Evolutionary conservation across 2,888 invertebrate genomes (phyloP), one percentile per base, ranked within the genome.

Genomic region (Sesia bembeciformis): DNA sequence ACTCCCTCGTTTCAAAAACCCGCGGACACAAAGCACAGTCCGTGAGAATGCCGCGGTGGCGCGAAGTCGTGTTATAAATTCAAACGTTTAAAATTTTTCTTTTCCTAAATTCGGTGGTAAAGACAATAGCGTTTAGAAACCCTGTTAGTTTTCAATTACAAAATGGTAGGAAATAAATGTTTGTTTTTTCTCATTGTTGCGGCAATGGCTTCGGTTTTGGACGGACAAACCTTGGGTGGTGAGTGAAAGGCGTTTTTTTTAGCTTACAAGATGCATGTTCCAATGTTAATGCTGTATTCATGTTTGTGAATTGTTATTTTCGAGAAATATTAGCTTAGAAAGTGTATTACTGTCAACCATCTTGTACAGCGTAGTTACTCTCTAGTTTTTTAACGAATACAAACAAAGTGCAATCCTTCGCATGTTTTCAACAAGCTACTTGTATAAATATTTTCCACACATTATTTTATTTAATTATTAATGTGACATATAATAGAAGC

Each of bases 201-300:
- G 58, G 62, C 70, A 40, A 67, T 78, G 67, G 73, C 74, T 57
- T 65, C 76, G 53, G 72, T 78, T 57, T 64, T 79, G 63, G 75
- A 78, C 58, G 84, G 80, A 54, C 84, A 85, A 66, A 81, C 83
- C 78, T 83, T 84, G 82, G 74, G 77, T 55, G 87, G 86, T 86
- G 61, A 87, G 87, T 85, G 84, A 87, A 85, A 85, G 85, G 84
- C 54, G 67, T 67, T 70, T 74, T 71, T 64, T 59, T n/a, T 52
- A 51, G 7, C 5, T n/a, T 49, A 8, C 39, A n/a, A 39, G 23
- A 40, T 23, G 42, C 40, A 6, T 46, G 46, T 4, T 46, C 23
- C 46, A 4, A 46, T 23, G 23, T 23, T 8, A 46, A 46, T 46
- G 4, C n/a, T 46, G 23, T 5, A 46, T 46, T n/a, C 43, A 43